Conservation (phyloP, 2,113 vertebrate genomes). For the Girardinichthys multiradiatus region DNA sequence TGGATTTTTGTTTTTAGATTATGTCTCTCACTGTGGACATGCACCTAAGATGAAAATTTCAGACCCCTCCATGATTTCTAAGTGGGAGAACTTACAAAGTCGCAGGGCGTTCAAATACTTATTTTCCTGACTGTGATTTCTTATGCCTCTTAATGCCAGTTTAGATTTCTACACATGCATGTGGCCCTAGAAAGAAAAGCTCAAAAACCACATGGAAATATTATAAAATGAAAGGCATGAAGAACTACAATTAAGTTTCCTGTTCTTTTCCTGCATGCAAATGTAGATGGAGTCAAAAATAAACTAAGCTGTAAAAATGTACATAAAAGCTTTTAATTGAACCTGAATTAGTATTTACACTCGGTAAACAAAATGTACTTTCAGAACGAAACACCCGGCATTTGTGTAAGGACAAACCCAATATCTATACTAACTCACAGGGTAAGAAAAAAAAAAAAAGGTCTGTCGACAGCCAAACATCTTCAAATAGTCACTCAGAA, state of each 20-base stretch:
- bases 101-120: too few relatives aligned
- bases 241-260: background rate
- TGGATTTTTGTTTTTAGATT: too few relatives aligned
- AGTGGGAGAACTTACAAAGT: too few relatives aligned
- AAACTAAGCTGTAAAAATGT: conserved; percentile 6
- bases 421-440: too few relatives aligned
- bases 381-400: conserved; percentile 25
- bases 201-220: too few relatives aligned
- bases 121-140: background rate
- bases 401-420: too few relatives aligned
- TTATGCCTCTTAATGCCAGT: background rate
- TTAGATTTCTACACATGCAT: background rate
- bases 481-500: conserved; percentile 6
- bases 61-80: too few relatives aligned
- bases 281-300: background rate
- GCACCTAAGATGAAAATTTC: too few relatives aligned
- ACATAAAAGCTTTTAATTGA: conserved; percentile 78
- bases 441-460: too few relatives aligned
- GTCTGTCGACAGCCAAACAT: background rate
- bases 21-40: too few relatives aligned
- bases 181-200: too few relatives aligned
- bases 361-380: conserved; percentile 55
- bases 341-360: conserved; percentile 70
- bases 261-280: background rate
- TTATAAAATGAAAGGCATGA: background rate